phyloP scores from a whole-genome alignment of 2,113 vertebrate species.

The Thamnaconus septentrionalis region DNA sequence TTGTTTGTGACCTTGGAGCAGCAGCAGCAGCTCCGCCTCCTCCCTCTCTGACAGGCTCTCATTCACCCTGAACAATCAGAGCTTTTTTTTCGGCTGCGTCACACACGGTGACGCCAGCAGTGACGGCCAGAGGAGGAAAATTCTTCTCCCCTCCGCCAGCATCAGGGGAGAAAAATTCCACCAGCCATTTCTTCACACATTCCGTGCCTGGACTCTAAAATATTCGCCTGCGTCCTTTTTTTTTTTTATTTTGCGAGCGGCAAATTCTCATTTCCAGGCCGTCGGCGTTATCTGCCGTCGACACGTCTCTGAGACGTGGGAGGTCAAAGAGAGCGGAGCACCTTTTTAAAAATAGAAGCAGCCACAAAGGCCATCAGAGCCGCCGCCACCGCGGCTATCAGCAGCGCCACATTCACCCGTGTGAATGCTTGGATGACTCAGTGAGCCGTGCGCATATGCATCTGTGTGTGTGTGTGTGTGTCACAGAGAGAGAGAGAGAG shows the following conservation, averaged over 20 bases:
- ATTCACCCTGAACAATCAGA: constrained; percentile 10
- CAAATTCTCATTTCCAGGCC: constrained; percentile 3
- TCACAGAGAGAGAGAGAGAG: background rate
- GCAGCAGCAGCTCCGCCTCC: constrained; percentile 7
- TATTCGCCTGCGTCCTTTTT: background rate
- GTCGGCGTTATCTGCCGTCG: constrained; percentile 1
- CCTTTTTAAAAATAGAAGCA: constrained; percentile 44
- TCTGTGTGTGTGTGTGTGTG: background rate
- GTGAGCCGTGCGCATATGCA: constrained; percentile 9
- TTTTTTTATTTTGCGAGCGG: background rate
- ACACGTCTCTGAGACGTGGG: constrained; percentile 10
- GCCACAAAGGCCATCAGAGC: constrained; percentile 42
- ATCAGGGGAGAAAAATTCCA: background rate
- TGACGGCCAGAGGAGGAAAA: constrained; percentile 15
- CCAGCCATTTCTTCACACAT: background rate
- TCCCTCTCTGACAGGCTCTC: constrained; percentile 9
- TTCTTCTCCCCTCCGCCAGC: constrained; percentile 14
- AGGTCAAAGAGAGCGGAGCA: constrained; percentile 37
- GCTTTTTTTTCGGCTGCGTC: constrained; percentile 25
- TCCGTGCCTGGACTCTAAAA: constrained; percentile 1
- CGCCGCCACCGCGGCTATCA: constrained; percentile 34
- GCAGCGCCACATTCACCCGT: constrained; percentile 29
- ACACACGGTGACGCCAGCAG: constrained; percentile 29
- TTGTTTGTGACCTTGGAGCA: constrained; percentile 11
- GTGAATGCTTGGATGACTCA: constrained; percentile 50